Evolutionary conservation across 2,888 invertebrate genomes (phyloP).

Genomic region (Brachypalpus laphriformis): DNA sequence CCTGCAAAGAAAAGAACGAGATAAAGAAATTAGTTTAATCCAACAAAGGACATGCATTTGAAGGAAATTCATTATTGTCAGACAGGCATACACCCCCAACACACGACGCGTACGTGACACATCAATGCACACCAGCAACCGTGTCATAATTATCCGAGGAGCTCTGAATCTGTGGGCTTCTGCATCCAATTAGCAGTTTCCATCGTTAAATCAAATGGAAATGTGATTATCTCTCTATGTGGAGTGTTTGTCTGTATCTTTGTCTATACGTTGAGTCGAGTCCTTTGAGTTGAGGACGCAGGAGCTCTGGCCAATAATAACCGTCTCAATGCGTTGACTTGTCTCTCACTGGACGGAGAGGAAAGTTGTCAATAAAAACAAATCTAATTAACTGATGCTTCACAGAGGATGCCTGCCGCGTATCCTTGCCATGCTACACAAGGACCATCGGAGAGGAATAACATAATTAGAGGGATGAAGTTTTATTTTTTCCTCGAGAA

Average conservation of each 20-base stretch:
- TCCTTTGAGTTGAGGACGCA: background rate
- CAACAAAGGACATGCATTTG: constrained; percentile 53
- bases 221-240: constrained; percentile 53
- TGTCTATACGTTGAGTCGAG: background rate
- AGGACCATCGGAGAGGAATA: constrained; percentile 6
- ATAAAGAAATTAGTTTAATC: constrained; percentile 42
- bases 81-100: background rate
- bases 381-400: constrained; percentile 62
- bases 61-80: constrained; percentile 23
- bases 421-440: background rate
- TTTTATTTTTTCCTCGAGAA: constrained; percentile 27
- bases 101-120: constrained; percentile 60
- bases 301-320: background rate
- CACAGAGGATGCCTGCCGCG: background rate
- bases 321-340: constrained; percentile 19
- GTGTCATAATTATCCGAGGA: constrained; percentile 51
- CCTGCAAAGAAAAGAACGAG: constrained; percentile 53
- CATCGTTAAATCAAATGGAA: constrained; percentile 70
- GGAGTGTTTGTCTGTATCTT: background rate
- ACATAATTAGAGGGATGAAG: constrained; percentile 57
- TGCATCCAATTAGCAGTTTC: constrained; percentile 70
- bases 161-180: background rate
- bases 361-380: constrained; percentile 58
- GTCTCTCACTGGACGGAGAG: background rate
- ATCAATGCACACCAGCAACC: constrained; percentile 50